Conservation (phyloP, 2,888 invertebrate species). For the Andrena praecox region DNA sequence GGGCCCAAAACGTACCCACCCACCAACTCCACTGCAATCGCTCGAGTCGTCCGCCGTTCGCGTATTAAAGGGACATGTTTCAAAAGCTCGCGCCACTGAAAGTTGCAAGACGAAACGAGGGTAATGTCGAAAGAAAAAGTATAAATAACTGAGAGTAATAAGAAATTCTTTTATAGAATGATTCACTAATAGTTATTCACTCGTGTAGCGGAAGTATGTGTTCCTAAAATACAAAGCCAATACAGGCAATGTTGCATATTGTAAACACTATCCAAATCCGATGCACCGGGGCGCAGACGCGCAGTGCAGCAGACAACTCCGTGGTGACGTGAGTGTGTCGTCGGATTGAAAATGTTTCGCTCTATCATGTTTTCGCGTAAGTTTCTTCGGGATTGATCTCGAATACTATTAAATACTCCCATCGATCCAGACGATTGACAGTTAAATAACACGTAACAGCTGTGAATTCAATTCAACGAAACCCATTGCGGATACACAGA, state of each 20-base stretch:
- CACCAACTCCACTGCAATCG: no score
- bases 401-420: not conserved
- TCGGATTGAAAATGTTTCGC: constrained; percentile 77
- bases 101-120: no score
- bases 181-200: not conserved
- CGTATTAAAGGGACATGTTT: no score
- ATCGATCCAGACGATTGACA: not conserved
- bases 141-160: not conserved
- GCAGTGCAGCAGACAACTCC: constrained; percentile 45
- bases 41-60: no score
- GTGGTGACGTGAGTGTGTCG: constrained; percentile 38
- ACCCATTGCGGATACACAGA: not conserved
- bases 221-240: constrained; percentile 3
- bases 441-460: not conserved
- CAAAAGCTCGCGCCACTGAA: no score
- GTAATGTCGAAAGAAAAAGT: no score
- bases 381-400: constrained; percentile 57
- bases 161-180: not conserved
- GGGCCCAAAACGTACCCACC: no score
- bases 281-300: constrained; percentile 47
- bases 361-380: constrained; percentile 78
- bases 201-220: not conserved
- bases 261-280: constrained; percentile 8
- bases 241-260: not conserved
- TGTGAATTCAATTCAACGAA: not conserved